Percentiles rank a stretch among this genome's conserved stretches.
phyloP scores from a whole-genome alignment of 2,797 vertebrate genomes.

The Hoplostethus mediterraneus region DNA sequence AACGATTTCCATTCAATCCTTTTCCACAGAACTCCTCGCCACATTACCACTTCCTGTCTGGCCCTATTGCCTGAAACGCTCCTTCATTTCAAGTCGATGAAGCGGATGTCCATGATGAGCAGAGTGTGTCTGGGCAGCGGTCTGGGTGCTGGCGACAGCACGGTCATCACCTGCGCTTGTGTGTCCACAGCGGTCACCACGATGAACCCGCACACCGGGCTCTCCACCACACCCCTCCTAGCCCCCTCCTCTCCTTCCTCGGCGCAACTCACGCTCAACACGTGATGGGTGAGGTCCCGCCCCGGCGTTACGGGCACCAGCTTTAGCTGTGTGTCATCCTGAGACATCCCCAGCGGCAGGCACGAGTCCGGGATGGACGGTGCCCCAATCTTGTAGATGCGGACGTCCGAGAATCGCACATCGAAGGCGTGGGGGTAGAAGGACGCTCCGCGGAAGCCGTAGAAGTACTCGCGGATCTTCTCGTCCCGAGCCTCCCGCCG shows the following conservation, averaged over 20 bases:
- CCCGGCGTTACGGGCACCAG: slow-evolving; percentile 96
- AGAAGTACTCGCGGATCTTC: slow-evolving; percentile 97
- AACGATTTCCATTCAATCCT: neutral
- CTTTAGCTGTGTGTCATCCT: slow-evolving; percentile 98
- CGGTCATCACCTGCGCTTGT: slow-evolving; percentile 94
- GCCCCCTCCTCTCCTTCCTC: slow-evolving; percentile 82
- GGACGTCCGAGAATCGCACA: slow-evolving; percentile 96
- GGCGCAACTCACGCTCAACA: slow-evolving; percentile 93
- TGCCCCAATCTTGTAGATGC: slow-evolving; percentile 97
- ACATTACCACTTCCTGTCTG: neutral
- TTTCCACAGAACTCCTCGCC: neutral
- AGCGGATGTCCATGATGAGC: slow-evolving; percentile 99
- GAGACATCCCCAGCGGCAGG: slow-evolving; percentile 96
- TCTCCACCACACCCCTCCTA: slow-evolving; percentile 83
- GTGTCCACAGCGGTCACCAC: slow-evolving; percentile 96
- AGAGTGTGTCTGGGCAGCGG: slow-evolving; percentile 94
- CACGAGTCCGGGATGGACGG: slow-evolving; percentile 98
- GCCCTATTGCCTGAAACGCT: neutral
- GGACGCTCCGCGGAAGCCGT: slow-evolving; percentile 92
- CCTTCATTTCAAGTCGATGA: slow-evolving; percentile 94
- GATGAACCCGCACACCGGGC: slow-evolving; percentile 93
- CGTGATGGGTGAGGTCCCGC: slow-evolving; percentile 96
- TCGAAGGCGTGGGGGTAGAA: slow-evolving; percentile 97
- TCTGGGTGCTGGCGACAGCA: slow-evolving; percentile 93
- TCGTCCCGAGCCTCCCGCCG: slow-evolving; percentile 93